Conservation (phyloP, 1,140 invertebrate species). For the Magallana angulata region DNA sequence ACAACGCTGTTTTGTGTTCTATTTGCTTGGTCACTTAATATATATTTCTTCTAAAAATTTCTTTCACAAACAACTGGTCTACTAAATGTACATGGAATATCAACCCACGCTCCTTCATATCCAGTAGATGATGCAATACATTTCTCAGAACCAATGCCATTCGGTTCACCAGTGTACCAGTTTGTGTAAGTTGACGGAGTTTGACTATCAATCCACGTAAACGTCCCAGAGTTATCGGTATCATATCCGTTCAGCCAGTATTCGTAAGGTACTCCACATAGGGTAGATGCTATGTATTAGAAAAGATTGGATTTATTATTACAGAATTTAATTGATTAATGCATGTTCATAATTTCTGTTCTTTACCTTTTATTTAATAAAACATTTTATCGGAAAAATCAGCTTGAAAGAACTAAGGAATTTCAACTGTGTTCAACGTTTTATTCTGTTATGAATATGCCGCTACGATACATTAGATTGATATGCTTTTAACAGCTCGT, state of each 20-base stretch:
- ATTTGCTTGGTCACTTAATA: no score
- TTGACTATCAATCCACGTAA: background rate
- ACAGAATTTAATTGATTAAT: no score
- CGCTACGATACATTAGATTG: no score
- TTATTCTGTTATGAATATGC: no score
- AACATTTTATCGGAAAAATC: no score
- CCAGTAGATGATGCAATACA: background rate
- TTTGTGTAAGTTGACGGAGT: background rate
- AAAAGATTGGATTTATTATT: background rate
- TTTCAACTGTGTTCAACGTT: no score
- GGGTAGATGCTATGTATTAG: background rate
- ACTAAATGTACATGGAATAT: background rate
- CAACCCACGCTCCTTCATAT: background rate
- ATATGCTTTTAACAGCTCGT: no score
- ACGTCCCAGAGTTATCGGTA: background rate
- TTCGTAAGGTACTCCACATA: background rate
- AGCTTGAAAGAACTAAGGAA: no score
- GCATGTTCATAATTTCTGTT: no score
- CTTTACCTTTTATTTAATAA: no score
- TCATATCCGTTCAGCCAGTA: background rate
- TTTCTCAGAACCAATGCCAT: background rate
- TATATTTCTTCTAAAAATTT: background rate
- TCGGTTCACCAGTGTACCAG: background rate
- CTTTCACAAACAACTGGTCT: slow-evolving; percentile 4
- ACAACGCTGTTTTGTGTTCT: no score